Conservation (phyloP, 1,140 invertebrate genomes). For the Atta texana region DNA sequence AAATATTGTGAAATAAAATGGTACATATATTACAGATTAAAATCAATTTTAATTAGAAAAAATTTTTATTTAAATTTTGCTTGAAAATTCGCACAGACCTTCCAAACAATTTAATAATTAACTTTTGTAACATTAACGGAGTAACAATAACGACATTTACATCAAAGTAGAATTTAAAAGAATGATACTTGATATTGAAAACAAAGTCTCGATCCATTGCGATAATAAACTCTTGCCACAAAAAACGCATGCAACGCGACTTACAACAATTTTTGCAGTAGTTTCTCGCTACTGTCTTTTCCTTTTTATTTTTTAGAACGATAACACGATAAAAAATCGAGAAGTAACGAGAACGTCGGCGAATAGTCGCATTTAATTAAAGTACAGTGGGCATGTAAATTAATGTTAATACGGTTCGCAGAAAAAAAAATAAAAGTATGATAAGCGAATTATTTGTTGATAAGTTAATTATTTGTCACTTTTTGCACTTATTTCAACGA, state of each 20-base stretch:
- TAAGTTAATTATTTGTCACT: slow-evolving; percentile 57
- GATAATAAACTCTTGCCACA: not conserved
- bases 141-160: not conserved
- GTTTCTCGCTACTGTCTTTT: not conserved
- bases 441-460: no score
- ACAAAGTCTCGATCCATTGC: not conserved
- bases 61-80: no score
- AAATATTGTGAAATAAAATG: no score
- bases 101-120: not conserved
- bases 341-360: slow-evolving; percentile 12
- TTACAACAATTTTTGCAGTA: slow-evolving; percentile 24
- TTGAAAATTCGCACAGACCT: no score
- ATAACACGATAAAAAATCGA: not conserved
- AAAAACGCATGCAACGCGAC: slow-evolving; percentile 23
- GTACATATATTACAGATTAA: no score
- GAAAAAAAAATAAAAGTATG: not conserved
- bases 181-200: not conserved
- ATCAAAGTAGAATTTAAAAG: not conserved
- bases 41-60: no score
- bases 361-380: slow-evolving; percentile 62
- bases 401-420: slow-evolving; percentile 66
- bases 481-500: slow-evolving; percentile 30
- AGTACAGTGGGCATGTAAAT: slow-evolving; percentile 51
- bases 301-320: slow-evolving; percentile 3
- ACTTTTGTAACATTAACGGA: not conserved